These are phyloP conservation scores for Ancistrus triradiatus DNA, from an alignment of 2,113 vertebrate genomes.

Conservation along the genomic window DNA sequence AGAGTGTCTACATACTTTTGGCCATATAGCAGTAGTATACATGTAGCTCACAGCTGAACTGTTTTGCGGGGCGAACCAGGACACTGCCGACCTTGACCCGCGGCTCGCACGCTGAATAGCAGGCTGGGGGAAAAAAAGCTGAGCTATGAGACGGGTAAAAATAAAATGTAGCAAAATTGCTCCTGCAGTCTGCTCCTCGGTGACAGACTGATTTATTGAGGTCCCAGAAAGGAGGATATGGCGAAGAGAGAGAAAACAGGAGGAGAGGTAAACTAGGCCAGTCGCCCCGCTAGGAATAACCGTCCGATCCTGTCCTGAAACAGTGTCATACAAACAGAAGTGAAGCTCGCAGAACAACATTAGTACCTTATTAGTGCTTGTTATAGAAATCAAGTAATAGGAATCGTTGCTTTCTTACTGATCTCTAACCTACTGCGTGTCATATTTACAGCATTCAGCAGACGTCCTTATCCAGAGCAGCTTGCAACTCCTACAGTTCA, in stretches of 20 bases:
- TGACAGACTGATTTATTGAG: slow-evolving; percentile 46
- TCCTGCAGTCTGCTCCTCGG: slow-evolving; percentile 33
- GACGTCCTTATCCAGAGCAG: too few species aligned
- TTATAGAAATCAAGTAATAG: too few species aligned
- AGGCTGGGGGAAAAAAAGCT: slow-evolving; percentile 5
- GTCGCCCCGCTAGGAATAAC: slow-evolving; percentile 41
- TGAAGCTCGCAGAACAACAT: too few species aligned
- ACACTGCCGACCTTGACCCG: slow-evolving; percentile 34
- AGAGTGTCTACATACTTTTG: too few species aligned
- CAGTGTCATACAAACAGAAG: too few species aligned
- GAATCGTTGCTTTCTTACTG: too few species aligned
- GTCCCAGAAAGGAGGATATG: slow-evolving; percentile 28
- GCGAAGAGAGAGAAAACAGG: slow-evolving; percentile 1
- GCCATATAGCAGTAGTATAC: too few species aligned
- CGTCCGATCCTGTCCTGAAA: slow-evolving; percentile 24
- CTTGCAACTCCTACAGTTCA: too few species aligned
- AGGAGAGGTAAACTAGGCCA: slow-evolving; percentile 43
- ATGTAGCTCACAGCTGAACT: too few species aligned
- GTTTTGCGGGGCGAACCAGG: slow-evolving; percentile 15
- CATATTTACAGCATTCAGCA: too few species aligned
- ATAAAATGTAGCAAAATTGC: slow-evolving; percentile 35
- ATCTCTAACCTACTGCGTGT: too few species aligned
- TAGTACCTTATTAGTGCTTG: too few species aligned
- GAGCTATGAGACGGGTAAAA: slow-evolving; percentile 31
- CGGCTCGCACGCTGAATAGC: slow-evolving; percentile 18